phyloP scores from a whole-genome alignment of 2,113 vertebrate species.

The Melierax canorus region DNA sequence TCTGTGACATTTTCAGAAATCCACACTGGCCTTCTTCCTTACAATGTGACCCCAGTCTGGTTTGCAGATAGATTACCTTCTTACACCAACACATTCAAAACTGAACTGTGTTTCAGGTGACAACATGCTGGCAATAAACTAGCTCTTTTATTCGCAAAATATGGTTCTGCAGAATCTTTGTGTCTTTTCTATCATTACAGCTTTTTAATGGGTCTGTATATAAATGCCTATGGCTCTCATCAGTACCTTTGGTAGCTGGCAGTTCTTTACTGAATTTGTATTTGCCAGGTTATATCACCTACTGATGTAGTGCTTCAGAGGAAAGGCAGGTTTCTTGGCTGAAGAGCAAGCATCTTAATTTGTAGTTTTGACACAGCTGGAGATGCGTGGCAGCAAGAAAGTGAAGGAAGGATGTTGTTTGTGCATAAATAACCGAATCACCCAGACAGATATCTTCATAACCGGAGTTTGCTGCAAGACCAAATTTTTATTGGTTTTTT shows the following conservation, averaged over 20 bases:
- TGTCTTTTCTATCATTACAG: not conserved
- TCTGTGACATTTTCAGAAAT: not conserved
- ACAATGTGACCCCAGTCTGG: not conserved
- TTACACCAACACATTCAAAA: not conserved
- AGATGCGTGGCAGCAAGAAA: not conserved
- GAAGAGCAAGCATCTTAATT: not conserved
- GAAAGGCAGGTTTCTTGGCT: not conserved
- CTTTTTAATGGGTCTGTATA: not conserved
- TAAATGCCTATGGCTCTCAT: not conserved
- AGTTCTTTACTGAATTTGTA: not conserved
- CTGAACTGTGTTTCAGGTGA: not conserved
- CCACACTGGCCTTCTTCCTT: not conserved
- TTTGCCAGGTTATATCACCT: not conserved
- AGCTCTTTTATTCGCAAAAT: not conserved
- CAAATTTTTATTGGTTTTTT: not conserved
- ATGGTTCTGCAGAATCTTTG: not conserved
- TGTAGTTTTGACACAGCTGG: not conserved
- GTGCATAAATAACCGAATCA: not conserved
- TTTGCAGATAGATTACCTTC: not conserved
- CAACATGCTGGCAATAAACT: not conserved
- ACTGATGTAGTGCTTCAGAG: not conserved
- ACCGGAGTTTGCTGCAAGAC: not conserved
- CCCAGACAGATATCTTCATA: not conserved
- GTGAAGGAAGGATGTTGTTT: not conserved
- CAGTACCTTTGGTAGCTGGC: not conserved